A percentile compares a stretch with the other conserved stretches of the same genome.
Evolutionary conservation across 2,888 invertebrate genomes (phyloP).

Genomic region (Leptinotarsa juncta): DNA sequence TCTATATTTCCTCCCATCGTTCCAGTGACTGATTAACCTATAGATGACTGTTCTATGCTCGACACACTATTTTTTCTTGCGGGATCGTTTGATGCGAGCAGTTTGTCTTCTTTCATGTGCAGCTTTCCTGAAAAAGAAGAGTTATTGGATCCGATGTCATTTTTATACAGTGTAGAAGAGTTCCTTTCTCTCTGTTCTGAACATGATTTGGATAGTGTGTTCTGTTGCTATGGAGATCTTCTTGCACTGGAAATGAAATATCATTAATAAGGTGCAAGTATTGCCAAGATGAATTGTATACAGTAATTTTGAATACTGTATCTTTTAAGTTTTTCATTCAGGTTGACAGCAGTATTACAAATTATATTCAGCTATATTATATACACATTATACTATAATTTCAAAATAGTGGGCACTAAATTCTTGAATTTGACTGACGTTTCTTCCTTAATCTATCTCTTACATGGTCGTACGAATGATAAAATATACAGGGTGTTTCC

Average conservation of each 20-base stretch:
- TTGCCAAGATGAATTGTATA: too few species aligned
- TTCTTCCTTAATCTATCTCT: too few species aligned
- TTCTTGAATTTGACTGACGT: too few species aligned
- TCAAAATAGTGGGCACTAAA: too few species aligned
- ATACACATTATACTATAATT: too few species aligned
- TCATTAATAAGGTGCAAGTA: not conserved
- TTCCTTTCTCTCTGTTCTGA: not conserved
- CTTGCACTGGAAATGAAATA: not conserved
- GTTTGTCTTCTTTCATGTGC: slow-evolving; percentile 44
- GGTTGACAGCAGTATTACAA: too few species aligned
- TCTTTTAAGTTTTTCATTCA: too few species aligned
- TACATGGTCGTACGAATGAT: too few species aligned
- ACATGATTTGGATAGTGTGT: not conserved
- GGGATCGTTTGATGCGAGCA: slow-evolving; percentile 33
- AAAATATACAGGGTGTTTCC: too few species aligned
- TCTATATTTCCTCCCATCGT: slow-evolving; percentile 61
- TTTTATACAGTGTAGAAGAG: slow-evolving; percentile 20
- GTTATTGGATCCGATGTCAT: slow-evolving; percentile 25
- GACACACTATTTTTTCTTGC: slow-evolving; percentile 20
- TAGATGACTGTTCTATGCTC: slow-evolving; percentile 63
- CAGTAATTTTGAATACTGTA: too few species aligned
- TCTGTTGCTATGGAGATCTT: not conserved
- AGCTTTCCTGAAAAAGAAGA: slow-evolving; percentile 40
- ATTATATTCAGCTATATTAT: too few species aligned
- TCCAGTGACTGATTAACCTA: slow-evolving; percentile 64